Base-by-base conservation (phyloP, 2,113 vertebrate genomes). In the Tor tambroides region DNA sequence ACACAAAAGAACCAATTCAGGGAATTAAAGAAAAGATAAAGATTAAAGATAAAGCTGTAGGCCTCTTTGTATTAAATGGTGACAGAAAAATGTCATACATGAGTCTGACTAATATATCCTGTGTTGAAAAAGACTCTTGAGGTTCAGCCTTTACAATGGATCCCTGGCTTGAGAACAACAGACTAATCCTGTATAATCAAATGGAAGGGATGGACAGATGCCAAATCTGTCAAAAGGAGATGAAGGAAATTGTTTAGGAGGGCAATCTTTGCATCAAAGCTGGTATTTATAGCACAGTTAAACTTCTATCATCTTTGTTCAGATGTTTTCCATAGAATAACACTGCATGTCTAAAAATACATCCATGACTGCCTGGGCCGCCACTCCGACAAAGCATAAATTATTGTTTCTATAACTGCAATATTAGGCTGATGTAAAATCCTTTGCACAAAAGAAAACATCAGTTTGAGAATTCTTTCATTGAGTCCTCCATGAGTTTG, bases 381-480 rank as follows among this genome's bases (percentile, higher is more conserved):
- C 84, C 26, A 84, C 30, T 87, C 28, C 26, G 5, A 75, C 10
- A 61, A 74, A 82, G 49, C 89, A 80, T 86, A 80, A 87, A 88
- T 11, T 11, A 67, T 72, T 51, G 35, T 28, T 46, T 65, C 83
- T 32, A 75, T n/a, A n/a, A 85, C 61, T 86, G 49, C 65, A 72
- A 19, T 49, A 67, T 41, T 51, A 87, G 28, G 46, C 32, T 87
- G 5, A 82, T 59, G 69, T 0, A 63, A 74, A 30, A 80, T 91
- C 84, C 77, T 77, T 43, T 23, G 90, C 43, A 74, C 72, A 83
- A 91, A 87, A 84, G 63, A 84, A 90, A 88, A 65, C 78, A 85
- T 77, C 12, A 86, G 86, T 85, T 83, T 81, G 67, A 92, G 82
- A 88, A 51, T 85, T 86, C 80, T 71, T 84, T 80, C 65, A 83